Percentiles rank a stretch among this genome's conserved stretches.
Conservation (phyloP, 2,888 invertebrate genomes). For the Arenicola marina region DNA sequence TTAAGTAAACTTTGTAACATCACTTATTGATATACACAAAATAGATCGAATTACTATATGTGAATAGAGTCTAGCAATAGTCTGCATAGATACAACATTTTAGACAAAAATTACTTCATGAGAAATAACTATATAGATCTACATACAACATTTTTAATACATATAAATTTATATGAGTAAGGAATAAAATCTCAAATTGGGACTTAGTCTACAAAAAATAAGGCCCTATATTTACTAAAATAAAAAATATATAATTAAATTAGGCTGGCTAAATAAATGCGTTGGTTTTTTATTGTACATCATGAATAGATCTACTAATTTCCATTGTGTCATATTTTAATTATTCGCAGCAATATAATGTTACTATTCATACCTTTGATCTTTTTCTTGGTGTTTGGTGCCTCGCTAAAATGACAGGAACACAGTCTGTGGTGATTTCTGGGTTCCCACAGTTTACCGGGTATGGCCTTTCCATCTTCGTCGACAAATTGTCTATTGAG, state of each 20-base stretch:
- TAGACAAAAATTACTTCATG: background rate
- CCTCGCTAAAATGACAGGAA: background rate
- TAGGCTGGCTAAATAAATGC: no score
- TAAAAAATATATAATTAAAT: no score
- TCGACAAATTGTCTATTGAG: background rate
- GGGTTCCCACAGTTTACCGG: background rate
- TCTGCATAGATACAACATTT: background rate
- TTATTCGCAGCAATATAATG: background rate
- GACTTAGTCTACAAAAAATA: no score
- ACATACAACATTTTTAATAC: no score
- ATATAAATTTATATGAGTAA: no score
- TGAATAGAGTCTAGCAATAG: background rate
- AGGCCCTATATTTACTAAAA: no score
- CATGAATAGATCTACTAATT: no score
- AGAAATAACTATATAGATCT: no score
- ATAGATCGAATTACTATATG: background rate
- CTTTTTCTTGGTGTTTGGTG: background rate
- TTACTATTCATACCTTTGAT: background rate
- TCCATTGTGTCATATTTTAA: background rate
- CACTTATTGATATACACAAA: background rate
- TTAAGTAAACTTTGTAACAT: no score
- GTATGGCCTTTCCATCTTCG: background rate
- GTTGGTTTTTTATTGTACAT: no score
- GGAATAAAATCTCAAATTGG: no score
- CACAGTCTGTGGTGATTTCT: background rate